Percentiles rank a stretch among this genome's conserved stretches.
Conservation (phyloP, 2,888 invertebrate species). For the Agrochola lota region DNA sequence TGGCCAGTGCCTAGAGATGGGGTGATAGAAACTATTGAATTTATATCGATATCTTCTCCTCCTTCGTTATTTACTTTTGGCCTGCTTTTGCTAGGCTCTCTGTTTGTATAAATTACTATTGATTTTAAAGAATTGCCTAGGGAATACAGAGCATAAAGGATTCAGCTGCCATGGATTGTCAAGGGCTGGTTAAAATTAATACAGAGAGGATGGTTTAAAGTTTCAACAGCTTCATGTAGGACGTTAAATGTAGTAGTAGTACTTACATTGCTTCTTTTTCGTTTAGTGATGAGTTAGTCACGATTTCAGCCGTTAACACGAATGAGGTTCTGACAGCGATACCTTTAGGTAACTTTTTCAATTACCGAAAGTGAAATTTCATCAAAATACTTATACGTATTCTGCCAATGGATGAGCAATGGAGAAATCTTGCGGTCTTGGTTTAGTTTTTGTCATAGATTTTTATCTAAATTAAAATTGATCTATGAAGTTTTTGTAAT, state of each 20-base stretch:
- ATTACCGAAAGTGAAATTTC: conserved; percentile 20
- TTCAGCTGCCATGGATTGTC: background rate
- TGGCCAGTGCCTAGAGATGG: conserved; percentile 61
- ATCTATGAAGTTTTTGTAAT: conserved; percentile 45
- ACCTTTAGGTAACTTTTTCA: conserved; percentile 30
- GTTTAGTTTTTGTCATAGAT: conserved; percentile 25
- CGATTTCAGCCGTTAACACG: conserved; percentile 37
- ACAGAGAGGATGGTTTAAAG: background rate
- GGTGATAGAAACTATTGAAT: background rate
- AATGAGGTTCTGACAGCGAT: background rate
- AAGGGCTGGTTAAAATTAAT: background rate
- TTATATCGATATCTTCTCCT: conserved; percentile 37
- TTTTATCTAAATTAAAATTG: conserved; percentile 49
- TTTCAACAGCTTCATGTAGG: no score
- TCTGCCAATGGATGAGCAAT: conserved; percentile 3
- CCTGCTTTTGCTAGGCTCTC: background rate
- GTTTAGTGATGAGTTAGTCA: conserved; percentile 8
- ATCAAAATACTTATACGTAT: background rate
- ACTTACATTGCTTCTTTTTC: background rate
- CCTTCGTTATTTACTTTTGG: background rate
- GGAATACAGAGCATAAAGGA: background rate
- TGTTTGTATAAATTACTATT: background rate
- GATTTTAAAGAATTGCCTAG: background rate
- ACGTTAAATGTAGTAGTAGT: background rate
- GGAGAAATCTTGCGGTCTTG: background rate